phyloP scores from a whole-genome alignment of 2,113 vertebrate genomes.

The Thymallus thymallus region DNA sequence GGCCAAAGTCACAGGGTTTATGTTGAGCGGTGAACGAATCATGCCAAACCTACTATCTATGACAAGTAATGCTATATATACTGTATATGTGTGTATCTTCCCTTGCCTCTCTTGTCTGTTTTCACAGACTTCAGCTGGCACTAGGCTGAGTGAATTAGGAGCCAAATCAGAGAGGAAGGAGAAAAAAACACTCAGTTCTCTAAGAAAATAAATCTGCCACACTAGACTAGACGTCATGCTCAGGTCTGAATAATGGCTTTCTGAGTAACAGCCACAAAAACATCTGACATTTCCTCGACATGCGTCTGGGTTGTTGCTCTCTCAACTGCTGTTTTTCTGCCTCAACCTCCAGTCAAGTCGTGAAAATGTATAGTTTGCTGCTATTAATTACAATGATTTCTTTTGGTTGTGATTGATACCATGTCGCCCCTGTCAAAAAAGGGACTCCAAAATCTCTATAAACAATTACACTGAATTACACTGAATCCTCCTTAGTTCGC shows the following conservation, averaged over 20 bases:
- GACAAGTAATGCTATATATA: slow-evolving; percentile 9
- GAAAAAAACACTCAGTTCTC: not conserved
- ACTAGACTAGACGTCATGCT: not conserved
- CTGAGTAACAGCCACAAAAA: not conserved
- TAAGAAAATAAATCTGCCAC: not conserved
- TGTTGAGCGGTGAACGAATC: not conserved
- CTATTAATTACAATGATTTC: too few species aligned
- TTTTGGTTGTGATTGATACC: too few species aligned
- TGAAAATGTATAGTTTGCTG: not conserved
- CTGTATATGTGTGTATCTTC: not conserved
- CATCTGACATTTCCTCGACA: not conserved
- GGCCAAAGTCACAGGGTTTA: not conserved
- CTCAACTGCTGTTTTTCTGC: not conserved
- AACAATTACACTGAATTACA: not conserved
- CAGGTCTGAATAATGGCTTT: not conserved
- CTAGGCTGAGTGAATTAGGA: not conserved
- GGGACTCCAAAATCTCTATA: too few species aligned
- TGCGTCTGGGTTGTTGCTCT: not conserved
- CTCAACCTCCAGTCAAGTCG: not conserved
- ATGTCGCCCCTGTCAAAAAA: too few species aligned
- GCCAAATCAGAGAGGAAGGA: not conserved
- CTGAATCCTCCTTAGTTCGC: not conserved
- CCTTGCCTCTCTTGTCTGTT: not conserved
- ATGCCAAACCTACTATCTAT: not conserved
- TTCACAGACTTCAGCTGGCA: not conserved